These are phyloP conservation scores for Heliconius aoede DNA, from an alignment of 2,888 invertebrate genomes.

Conservation along the genomic window DNA sequence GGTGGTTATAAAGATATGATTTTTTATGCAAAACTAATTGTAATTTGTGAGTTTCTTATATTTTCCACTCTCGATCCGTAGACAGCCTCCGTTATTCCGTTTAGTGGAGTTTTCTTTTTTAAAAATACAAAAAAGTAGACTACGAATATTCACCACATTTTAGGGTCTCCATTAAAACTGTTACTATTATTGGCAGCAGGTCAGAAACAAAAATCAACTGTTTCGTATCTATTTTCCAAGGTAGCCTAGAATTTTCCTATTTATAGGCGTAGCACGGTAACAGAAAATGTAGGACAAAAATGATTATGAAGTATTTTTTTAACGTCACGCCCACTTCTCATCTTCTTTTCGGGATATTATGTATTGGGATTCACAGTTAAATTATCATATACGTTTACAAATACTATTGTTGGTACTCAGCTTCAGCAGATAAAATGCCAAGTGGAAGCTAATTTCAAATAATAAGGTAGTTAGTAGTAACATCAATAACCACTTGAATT, in stretches of 20 bases:
- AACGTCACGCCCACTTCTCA: too few relatives aligned
- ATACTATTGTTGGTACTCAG: too few relatives aligned
- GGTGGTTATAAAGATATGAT: slow-evolving; percentile 26
- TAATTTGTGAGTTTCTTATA: background rate
- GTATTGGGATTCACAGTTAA: background rate
- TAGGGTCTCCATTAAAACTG: background rate
- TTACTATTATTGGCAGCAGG: background rate
- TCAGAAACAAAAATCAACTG: background rate
- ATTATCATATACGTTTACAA: too few relatives aligned
- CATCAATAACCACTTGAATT: slow-evolving; percentile 1
- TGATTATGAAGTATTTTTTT: too few relatives aligned
- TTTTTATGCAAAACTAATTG: slow-evolving; percentile 21
- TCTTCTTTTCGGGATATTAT: background rate
- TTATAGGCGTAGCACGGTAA: background rate
- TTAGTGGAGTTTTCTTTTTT: too few relatives aligned
- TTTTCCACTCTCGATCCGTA: background rate
- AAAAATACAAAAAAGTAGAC: too few relatives aligned
- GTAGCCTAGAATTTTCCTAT: background rate
- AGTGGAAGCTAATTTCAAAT: slow-evolving; percentile 4
- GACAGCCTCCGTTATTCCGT: too few relatives aligned
- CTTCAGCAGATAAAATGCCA: background rate
- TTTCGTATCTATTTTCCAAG: background rate
- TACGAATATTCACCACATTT: too few relatives aligned
- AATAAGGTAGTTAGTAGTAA: background rate
- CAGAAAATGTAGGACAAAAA: too few relatives aligned